Percentiles rank a stretch among this genome's conserved stretches.
Conservation (phyloP, 2,888 invertebrate species). For the Penaeus monodon region DNA sequence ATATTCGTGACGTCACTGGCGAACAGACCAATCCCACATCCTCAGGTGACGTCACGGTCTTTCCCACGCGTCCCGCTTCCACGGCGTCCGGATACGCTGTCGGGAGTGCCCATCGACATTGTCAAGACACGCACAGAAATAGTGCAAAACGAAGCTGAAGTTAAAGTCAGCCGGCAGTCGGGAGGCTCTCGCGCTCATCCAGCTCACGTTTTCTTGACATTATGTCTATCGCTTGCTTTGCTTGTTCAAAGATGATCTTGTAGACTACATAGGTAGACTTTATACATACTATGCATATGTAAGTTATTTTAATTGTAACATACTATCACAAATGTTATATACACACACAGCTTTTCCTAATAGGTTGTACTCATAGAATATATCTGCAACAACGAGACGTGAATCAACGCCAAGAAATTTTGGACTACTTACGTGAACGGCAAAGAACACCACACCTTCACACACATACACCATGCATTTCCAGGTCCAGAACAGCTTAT, state of each 20-base stretch:
- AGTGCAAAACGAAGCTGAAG: slow-evolving; percentile 13
- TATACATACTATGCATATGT: no score
- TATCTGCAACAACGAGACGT: no score
- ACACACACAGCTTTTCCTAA: no score
- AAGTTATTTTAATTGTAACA: no score
- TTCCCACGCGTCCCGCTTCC: slow-evolving; percentile 26
- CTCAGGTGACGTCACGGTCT: slow-evolving; percentile 24
- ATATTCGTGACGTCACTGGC: slow-evolving; percentile 3
- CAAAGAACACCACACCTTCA: no score
- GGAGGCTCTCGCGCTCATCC: not conserved
- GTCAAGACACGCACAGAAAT: not conserved
- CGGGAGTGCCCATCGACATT: not conserved
- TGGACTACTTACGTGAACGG: no score
- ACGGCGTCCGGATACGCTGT: slow-evolving; percentile 20
- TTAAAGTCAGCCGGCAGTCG: slow-evolving; percentile 18
- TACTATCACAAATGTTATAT: no score
- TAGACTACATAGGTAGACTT: no score
- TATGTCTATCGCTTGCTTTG: slow-evolving; percentile 20
- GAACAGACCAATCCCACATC: not conserved
- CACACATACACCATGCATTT: no score
- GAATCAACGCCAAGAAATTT: no score
- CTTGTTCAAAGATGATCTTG: slow-evolving; percentile 24
- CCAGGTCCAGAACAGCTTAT: no score
- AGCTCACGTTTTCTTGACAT: slow-evolving; percentile 16
- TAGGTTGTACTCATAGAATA: no score